Evolutionary conservation across 2,888 invertebrate species (phyloP), one percentile per base, ranked within the genome.

Genomic region (Osmoderma eremita): DNA sequence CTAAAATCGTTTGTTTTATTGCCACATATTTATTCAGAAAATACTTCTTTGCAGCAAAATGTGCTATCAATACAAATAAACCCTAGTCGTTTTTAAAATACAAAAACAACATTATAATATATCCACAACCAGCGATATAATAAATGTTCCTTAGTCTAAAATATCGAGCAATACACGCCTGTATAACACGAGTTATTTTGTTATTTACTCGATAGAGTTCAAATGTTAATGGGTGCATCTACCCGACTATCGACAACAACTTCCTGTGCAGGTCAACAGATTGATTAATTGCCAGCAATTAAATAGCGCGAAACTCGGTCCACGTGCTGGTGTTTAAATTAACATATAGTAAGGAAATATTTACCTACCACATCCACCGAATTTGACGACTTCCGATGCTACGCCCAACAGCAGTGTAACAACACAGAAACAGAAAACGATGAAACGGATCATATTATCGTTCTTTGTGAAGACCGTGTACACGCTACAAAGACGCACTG

Each of bases 341-440:
- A 30, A 30, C 10, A 30, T 6, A 5, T 3, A 30, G 10, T 30
- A 30, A 30, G 8, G n/a, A 17, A 62, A 41, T 62, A 68, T 68
- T 68, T 68, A 68, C 68, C 68, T 68, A 68, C 68, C 68, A 65
- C 68, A 68, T 41, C 65, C 53, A 36, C 51, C 50, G 51, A 61
- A 45, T 20, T 68, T 64, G 12, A 65, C 51, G 8, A 68, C 65
- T 22, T 64, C 68, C 3, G 65, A 39, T 3, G 51, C 42, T 15
- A 68, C 61, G 51, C 68, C 53, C 18, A 42, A 68, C 39, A 68
- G 22, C 42, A 68, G 45, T 18, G 68, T 53, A 41, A 45, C 65
- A 10, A 68, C 38, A 65, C 68, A 68, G 51, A 68, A 68, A 48
- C 64, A 68, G 24, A 68, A 64, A 38, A 68, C 39, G 24, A 68